These are phyloP conservation scores for Nycticorax nycticorax DNA, from an alignment of 2,113 vertebrate genomes.

Conservation along the genomic window DNA sequence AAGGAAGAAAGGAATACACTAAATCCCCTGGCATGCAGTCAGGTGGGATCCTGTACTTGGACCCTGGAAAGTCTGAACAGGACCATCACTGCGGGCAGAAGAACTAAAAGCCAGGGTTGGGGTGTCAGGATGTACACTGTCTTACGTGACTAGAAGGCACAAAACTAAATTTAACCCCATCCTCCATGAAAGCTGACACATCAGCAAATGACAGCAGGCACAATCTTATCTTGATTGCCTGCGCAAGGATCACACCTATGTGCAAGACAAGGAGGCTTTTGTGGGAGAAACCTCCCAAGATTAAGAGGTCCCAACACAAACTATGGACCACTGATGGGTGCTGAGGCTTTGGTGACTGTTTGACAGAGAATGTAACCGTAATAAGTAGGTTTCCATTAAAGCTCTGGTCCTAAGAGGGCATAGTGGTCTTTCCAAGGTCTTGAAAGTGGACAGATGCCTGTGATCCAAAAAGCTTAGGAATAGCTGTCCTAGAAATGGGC, in stretches of 20 bases:
- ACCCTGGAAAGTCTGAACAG: too few species aligned
- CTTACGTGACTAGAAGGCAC: not conserved
- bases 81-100: not conserved
- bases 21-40: not conserved
- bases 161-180: not conserved
- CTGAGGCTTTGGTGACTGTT: not conserved
- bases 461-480: not conserved
- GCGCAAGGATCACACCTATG: not conserved
- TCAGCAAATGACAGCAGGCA: not conserved
- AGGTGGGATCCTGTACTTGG: not conserved
- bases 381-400: not conserved
- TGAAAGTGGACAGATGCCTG: not conserved
- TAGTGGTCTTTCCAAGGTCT: not conserved
- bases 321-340: not conserved
- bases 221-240: not conserved
- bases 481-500: not conserved
- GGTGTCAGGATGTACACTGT: not conserved
- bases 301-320: not conserved
- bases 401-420: not conserved
- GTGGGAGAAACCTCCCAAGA: not conserved
- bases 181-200: not conserved
- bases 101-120: not conserved
- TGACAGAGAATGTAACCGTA: not conserved
- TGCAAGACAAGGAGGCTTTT: not conserved
- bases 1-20: not conserved